Evolutionary conservation across 1,140 invertebrate species (phyloP), one percentile per base, ranked within the genome.

Genomic region (Patella vulgata): DNA sequence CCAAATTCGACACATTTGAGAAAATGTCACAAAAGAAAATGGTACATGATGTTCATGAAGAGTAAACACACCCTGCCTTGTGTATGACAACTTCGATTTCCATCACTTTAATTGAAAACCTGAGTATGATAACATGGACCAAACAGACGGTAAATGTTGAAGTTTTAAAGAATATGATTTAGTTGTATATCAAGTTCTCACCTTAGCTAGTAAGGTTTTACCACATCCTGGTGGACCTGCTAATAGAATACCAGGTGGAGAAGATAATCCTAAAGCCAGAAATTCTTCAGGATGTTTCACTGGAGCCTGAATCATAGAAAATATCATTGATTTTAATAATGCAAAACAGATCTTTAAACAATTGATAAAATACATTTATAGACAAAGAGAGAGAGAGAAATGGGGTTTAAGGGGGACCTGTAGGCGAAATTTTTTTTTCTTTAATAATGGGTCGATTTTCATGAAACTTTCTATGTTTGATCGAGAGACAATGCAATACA

Each of bases 151-250:
- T 21, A 21, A 47, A 21, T 21, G 50, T 27, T 23, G 11, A 28
- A 39, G 23, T 4, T 17, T 50, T 4, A 27, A 50, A 25, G 23
- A 50, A 50, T 19, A 50, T 50, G 8, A 50, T 6, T 50, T 27
- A 28, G n/a, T n/a, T n/a, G n/a, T n/a, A n/a, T n/a, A n/a, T n/a
- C n/a, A n/a, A n/a, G n/a, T 27, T 8, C 28, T 51, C 66, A 81
- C 81, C 87, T 96, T 96, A 2, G 94, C 94, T 39, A 97, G 74
- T 30, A 96, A 87, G 0, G 95, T 97, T 88, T 97, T 97, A 40
- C 95, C 95, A 86, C 88, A 89, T 14, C 88, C 94, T n/a, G 96
- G 96, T 30, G 96, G 96, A 19, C 96, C 96, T 84, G 92, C 96
- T 2, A 98, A 85, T 50, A 98, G 83, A 28, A 98, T 90, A 17